Percentiles rank a stretch among this genome's conserved stretches.
Conservation (phyloP, 2,113 vertebrate species). For the Neolamprologus hecqui region DNA sequence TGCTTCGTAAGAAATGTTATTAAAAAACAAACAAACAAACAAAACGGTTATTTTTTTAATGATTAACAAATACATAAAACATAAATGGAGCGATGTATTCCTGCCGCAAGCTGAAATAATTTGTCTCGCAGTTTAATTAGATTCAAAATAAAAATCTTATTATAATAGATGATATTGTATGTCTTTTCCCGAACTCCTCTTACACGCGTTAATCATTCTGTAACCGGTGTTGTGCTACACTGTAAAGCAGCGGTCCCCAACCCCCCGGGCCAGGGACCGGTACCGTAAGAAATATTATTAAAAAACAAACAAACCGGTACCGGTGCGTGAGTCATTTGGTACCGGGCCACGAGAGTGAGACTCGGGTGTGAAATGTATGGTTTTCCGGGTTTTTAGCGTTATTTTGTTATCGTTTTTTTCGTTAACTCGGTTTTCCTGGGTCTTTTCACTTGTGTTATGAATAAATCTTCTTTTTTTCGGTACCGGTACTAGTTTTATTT, state of each 20-base stretch:
- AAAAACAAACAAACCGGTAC: no score
- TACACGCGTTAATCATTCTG: not conserved
- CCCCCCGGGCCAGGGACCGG: no score
- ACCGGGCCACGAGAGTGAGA: no score
- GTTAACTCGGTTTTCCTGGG: no score
- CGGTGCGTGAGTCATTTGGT: no score
- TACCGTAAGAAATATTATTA: no score
- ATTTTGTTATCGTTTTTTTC: no score
- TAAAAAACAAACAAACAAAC: not conserved
- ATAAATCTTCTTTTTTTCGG: rapidly evolving
- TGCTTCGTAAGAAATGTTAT: not conserved
- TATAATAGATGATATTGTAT: not conserved
- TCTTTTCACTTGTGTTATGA: no score
- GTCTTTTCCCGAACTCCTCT: rapidly evolving
- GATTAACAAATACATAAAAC: rapidly evolving
- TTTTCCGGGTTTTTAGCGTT: rapidly evolving
- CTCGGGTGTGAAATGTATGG: rapidly evolving
- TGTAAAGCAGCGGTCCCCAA: not conserved
- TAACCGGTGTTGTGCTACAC: not conserved
- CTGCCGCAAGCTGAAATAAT: not conserved
- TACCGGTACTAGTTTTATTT: no score
- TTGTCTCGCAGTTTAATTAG: not conserved
- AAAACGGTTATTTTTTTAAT: not conserved
- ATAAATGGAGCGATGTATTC: not conserved
- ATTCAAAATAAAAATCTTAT: not conserved